Percentiles rank a stretch among this genome's conserved stretches.
phyloP scores from a whole-genome alignment of 2,888 invertebrate genomes.

The Clepsis dumicolana region DNA sequence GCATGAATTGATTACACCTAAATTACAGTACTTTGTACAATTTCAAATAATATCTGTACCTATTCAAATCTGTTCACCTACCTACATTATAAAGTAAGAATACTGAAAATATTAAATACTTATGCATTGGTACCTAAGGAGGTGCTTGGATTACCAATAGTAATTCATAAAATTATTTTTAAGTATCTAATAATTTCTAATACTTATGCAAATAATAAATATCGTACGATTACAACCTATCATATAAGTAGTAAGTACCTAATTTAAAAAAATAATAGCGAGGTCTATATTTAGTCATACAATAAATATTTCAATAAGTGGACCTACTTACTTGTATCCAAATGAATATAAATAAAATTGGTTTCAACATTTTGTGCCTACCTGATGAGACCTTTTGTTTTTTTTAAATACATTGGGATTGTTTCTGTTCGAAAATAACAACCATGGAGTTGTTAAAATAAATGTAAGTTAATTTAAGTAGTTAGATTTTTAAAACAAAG shows the following conservation, averaged over 20 bases:
- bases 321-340: not conserved
- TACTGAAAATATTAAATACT: conserved; percentile 38
- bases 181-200: conserved; percentile 11
- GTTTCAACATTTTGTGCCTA: not conserved
- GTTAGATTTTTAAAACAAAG: not conserved
- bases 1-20: conserved; percentile 24
- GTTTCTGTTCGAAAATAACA: not conserved
- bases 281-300: conserved; percentile 26
- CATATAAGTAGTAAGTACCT: conserved; percentile 16
- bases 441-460: not conserved
- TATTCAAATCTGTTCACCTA: conserved; percentile 21
- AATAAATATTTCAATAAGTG: conserved; percentile 9
- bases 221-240: conserved; percentile 17
- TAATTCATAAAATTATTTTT: conserved; percentile 13
- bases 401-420: not conserved
- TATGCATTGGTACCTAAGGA: conserved; percentile 27
- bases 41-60: conserved; percentile 25
- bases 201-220: conserved; percentile 34
- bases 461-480: not conserved
- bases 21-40: conserved; percentile 38
- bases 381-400: not conserved
- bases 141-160: conserved; percentile 22
- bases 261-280: conserved; percentile 22
- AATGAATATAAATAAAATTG: not conserved
- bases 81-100: conserved; percentile 36